phyloP scores from a whole-genome alignment of 1,140 invertebrate genomes.

The Lordiphosa clarofinis region DNA sequence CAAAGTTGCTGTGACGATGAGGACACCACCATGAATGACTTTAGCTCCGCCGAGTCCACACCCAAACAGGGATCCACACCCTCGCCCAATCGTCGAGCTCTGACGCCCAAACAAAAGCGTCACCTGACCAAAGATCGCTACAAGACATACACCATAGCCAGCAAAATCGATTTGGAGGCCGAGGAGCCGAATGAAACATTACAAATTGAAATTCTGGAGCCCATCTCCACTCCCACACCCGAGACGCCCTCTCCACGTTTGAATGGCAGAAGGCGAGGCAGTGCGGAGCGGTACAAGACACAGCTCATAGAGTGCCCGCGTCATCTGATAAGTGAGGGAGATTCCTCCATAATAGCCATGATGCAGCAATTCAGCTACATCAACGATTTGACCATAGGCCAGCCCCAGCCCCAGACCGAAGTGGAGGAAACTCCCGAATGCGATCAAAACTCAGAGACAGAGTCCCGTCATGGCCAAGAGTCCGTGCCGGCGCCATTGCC shows the following conservation, averaged over 20 bases:
- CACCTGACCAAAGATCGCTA: slow-evolving; percentile 87
- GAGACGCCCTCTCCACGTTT: slow-evolving; percentile 34
- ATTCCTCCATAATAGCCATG: slow-evolving; percentile 78
- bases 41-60: slow-evolving; percentile 86
- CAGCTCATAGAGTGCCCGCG: slow-evolving; percentile 64
- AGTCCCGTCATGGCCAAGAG: slow-evolving; percentile 66
- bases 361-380: slow-evolving; percentile 67
- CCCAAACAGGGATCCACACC: slow-evolving; percentile 82
- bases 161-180: slow-evolving; percentile 59
- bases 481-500: neutral
- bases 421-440: slow-evolving; percentile 75
- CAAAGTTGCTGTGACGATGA: slow-evolving; percentile 79
- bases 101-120: slow-evolving; percentile 88
- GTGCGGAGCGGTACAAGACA: slow-evolving; percentile 69
- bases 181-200: slow-evolving; percentile 72
- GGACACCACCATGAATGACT: slow-evolving; percentile 79
- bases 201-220: slow-evolving; percentile 66
- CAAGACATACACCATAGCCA: slow-evolving; percentile 88
- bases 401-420: slow-evolving; percentile 31
- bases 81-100: slow-evolving; percentile 76
- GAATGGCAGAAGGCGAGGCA: slow-evolving; percentile 48
- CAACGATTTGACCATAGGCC: slow-evolving; percentile 49
- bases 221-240: neutral
- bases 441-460: slow-evolving; percentile 81
- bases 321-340: slow-evolving; percentile 40